Evolutionary conservation across 2,888 invertebrate species (phyloP).

Genomic region (Idaea aversata): DNA sequence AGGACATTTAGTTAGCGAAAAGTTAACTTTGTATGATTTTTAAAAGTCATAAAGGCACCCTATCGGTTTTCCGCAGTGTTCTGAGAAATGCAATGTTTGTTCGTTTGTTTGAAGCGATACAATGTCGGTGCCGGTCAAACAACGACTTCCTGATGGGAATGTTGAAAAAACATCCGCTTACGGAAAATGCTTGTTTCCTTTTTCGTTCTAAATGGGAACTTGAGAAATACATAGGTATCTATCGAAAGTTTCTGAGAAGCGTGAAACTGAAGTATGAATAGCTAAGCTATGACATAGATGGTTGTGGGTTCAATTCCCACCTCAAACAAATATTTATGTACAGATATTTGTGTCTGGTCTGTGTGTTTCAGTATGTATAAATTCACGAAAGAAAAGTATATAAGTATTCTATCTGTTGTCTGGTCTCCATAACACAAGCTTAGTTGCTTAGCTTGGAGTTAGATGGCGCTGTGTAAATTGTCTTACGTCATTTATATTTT

Average conservation of each 20-base stretch:
- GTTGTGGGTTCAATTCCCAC: too few species aligned
- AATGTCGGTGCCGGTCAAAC: slow-evolving; percentile 56
- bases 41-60: slow-evolving; percentile 58
- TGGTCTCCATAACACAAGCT: too few species aligned
- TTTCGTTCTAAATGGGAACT: slow-evolving; percentile 12
- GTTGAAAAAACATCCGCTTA: slow-evolving; percentile 34
- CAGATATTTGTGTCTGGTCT: too few species aligned
- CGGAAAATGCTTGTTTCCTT: slow-evolving; percentile 30
- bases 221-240: neutral
- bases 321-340: too few species aligned
- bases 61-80: slow-evolving; percentile 69
- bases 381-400: too few species aligned
- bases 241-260: neutral
- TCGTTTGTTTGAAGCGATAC: slow-evolving; percentile 36
- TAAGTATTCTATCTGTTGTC: too few species aligned
- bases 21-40: slow-evolving; percentile 30
- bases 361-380: too few species aligned
- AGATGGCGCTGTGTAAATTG: too few species aligned
- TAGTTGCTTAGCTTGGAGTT: too few species aligned
- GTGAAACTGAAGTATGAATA: too few species aligned
- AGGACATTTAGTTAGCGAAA: slow-evolving; percentile 16
- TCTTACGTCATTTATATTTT: too few species aligned
- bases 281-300: too few species aligned
- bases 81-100: slow-evolving; percentile 61
- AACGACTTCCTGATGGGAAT: slow-evolving; percentile 62